These are phyloP conservation scores for Raphicerus campestris DNA, from an alignment of 2,113 vertebrate species.

Conservation along the genomic window DNA sequence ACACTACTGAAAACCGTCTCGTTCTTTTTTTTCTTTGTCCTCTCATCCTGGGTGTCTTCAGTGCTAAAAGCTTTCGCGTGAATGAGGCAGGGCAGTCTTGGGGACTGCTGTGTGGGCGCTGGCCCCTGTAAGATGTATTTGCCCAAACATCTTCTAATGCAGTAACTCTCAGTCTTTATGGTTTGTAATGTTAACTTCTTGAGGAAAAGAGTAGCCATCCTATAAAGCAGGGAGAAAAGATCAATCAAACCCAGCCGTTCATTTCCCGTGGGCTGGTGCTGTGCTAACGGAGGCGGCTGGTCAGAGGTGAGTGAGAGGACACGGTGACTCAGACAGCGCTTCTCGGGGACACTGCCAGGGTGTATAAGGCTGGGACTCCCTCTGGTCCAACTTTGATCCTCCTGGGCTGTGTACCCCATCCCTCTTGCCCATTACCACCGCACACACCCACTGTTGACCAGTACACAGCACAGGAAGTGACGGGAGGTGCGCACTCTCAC, in stretches of 20 bases:
- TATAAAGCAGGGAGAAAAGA: slow-evolving; percentile 57
- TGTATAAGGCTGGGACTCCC: neutral
- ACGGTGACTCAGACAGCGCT: neutral
- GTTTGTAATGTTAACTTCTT: slow-evolving; percentile 70
- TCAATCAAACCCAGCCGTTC: neutral
- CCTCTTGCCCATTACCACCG: neutral
- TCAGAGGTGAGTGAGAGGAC: neutral
- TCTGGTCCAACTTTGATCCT: neutral
- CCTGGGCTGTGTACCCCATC: neutral
- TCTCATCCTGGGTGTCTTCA: slow-evolving; percentile 41
- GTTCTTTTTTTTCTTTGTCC: slow-evolving; percentile 69
- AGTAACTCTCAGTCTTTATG: slow-evolving; percentile 53
- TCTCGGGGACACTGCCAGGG: neutral
- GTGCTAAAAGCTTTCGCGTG: slow-evolving; percentile 74
- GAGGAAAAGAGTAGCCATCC: slow-evolving; percentile 76
- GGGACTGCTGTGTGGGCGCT: slow-evolving; percentile 60
- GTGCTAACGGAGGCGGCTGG: neutral
- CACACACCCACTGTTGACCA: neutral
- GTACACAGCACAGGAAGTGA: neutral
- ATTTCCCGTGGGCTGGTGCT: too few relatives aligned
- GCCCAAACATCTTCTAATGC: slow-evolving; percentile 37
- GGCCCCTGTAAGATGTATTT: slow-evolving; percentile 18
- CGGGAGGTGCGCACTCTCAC: neutral
- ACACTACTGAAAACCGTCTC: slow-evolving; percentile 76
- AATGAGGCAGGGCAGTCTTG: neutral